phyloP scores from a whole-genome alignment of 2,888 invertebrate species.

The Nomada ferruginata region DNA sequence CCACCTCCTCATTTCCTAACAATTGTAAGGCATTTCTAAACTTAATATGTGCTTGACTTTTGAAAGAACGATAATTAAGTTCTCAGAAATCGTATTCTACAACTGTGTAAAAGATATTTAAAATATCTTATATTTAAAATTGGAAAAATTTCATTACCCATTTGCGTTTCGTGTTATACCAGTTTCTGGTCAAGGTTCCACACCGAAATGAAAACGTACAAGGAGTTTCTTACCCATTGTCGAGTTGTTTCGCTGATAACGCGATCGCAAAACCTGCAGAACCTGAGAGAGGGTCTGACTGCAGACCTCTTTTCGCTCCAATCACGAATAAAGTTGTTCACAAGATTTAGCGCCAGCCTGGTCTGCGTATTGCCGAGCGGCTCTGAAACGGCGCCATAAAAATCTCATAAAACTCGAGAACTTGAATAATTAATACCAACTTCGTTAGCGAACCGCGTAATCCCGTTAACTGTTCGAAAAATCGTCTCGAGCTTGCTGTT shows the following conservation, averaged over 20 bases:
- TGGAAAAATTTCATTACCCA: no score
- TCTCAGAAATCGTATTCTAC: not conserved
- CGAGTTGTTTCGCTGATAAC: conserved; percentile 38
- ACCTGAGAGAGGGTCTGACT: conserved; percentile 21
- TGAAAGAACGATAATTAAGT: no score
- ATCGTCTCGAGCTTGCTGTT: not conserved
- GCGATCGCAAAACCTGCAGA: conserved; percentile 57
- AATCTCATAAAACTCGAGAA: conserved; percentile 32
- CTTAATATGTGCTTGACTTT: no score
- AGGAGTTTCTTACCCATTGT: conserved; percentile 34
- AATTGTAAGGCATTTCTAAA: no score
- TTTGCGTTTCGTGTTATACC: no score
- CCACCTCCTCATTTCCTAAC: no score
- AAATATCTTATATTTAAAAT: no score
- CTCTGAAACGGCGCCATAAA: conserved; percentile 37
- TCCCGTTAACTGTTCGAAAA: conserved; percentile 27
- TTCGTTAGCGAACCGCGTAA: conserved; percentile 22
- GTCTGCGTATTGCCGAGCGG: conserved; percentile 22
- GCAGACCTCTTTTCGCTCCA: conserved; percentile 45
- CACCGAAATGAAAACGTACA: no score
- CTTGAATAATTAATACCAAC: conserved; percentile 23
- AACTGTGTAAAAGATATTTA: not conserved
- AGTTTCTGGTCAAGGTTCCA: not conserved
- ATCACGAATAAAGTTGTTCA: conserved; percentile 56
- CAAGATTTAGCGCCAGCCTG: conserved; percentile 46